Evolutionary conservation across 1,140 invertebrate genomes (phyloP).

Genomic region (Nasonia giraulti): DNA sequence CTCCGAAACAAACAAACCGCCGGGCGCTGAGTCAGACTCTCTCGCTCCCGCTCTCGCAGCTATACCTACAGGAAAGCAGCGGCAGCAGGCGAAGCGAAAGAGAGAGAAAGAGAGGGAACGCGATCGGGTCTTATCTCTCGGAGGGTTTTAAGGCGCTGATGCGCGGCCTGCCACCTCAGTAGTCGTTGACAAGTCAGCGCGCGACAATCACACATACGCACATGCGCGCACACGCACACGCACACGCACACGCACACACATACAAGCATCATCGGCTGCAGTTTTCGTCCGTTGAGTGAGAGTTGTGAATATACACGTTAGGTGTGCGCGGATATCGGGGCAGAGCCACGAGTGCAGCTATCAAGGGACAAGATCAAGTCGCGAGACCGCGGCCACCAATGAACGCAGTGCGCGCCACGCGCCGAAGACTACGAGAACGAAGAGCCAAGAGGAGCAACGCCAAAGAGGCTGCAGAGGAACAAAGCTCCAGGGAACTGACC

Average conservation of each 20-base stretch:
- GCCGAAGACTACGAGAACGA: constrained; percentile 38
- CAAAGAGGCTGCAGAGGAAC: not conserved
- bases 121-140: constrained; percentile 28
- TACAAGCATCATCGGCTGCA: not conserved
- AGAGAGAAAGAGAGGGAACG: not conserved
- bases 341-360: not conserved
- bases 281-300: not conserved
- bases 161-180: constrained; percentile 30
- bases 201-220: not conserved
- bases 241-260: no score
- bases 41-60: not conserved
- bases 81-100: not conserved
- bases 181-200: not conserved
- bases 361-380: not conserved
- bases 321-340: not conserved
- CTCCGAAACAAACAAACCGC: not conserved
- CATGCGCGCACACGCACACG: no score
- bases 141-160: constrained; percentile 49
- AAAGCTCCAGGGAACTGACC: not conserved
- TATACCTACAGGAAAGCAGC: not conserved
- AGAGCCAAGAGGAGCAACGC: not conserved
- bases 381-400: constrained; percentile 30
- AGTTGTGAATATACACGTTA: not conserved
- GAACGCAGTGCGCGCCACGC: constrained; percentile 32
- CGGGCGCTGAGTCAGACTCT: not conserved